A percentile compares a stretch with the other conserved stretches of the same genome.
phyloP scores from a whole-genome alignment of 2,888 invertebrate species.

The Piscicola geometra region DNA sequence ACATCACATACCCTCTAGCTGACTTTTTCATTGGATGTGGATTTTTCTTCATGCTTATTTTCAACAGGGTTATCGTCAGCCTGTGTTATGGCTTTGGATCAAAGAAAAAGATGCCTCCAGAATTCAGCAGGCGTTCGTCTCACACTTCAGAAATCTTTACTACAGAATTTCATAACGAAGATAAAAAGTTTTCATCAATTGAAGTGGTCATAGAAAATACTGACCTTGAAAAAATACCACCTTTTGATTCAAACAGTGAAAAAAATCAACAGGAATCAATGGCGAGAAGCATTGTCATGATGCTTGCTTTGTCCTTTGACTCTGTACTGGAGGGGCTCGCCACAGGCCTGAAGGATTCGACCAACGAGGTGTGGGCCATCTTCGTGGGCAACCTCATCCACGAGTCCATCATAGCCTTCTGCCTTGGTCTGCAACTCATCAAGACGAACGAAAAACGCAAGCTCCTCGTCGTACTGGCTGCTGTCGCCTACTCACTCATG shows the following conservation, averaged over 20 bases:
- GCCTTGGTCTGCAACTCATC: conserved; percentile 40
- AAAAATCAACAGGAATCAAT: conserved; percentile 36
- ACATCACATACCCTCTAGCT: conserved; percentile 37
- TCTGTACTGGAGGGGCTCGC: conserved; percentile 40
- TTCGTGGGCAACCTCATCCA: conserved; percentile 40
- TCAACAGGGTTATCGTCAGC: conserved; percentile 37
- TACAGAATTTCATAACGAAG: neutral
- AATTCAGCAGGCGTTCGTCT: neutral
- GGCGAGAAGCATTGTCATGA: conserved; percentile 37
- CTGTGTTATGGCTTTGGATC: neutral
- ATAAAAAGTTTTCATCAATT: neutral
- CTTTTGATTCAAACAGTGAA: conserved; percentile 31
- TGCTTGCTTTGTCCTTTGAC: conserved; percentile 40
- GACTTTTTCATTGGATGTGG: conserved; percentile 39
- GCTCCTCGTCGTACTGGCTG: conserved; percentile 27
- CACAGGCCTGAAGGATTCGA: conserved; percentile 38
- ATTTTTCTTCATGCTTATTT: conserved; percentile 38
- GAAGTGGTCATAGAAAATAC: conserved; percentile 15
- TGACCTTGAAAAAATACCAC: neutral
- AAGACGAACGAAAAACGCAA: conserved; percentile 30
- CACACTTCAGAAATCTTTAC: neutral
- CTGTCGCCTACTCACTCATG: conserved; percentile 35
- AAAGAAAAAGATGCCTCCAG: neutral
- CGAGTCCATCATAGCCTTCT: conserved; percentile 40
- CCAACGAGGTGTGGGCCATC: conserved; percentile 38